Percentiles rank a stretch among this genome's conserved stretches.
These are phyloP conservation scores for Idaea dimidiata DNA, from an alignment of 2,888 invertebrate species.

Conservation along the genomic window DNA sequence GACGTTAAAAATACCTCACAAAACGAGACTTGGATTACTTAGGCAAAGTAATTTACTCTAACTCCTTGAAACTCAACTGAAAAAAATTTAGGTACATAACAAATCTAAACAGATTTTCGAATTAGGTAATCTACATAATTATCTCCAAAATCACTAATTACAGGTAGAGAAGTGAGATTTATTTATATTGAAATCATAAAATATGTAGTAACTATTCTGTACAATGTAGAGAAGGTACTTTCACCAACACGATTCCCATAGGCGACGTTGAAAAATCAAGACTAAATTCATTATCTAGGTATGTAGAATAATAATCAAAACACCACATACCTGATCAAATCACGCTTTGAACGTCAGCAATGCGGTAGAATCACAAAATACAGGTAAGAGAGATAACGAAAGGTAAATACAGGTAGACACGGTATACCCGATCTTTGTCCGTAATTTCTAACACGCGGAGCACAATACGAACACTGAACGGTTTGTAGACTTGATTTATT, in stretches of 20 bases:
- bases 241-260: background rate
- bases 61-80: too few species aligned
- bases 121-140: background rate
- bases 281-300: background rate
- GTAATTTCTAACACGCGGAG: background rate
- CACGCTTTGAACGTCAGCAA: slow-evolving; percentile 48
- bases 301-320: background rate
- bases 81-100: too few species aligned
- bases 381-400: background rate
- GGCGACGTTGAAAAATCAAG: background rate
- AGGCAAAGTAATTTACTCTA: too few species aligned
- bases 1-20: too few species aligned
- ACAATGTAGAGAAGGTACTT: background rate
- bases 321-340: slow-evolving; percentile 42
- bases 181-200: background rate
- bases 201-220: background rate
- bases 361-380: slow-evolving; percentile 46
- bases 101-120: background rate
- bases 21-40: too few species aligned
- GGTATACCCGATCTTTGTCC: background rate
- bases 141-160: background rate
- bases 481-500: background rate
- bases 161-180: background rate
- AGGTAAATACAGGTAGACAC: background rate
- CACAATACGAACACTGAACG: background rate